Evolutionary conservation across 2,797 vertebrate genomes (phyloP).

Genomic region (Nyctalus aviator): DNA sequence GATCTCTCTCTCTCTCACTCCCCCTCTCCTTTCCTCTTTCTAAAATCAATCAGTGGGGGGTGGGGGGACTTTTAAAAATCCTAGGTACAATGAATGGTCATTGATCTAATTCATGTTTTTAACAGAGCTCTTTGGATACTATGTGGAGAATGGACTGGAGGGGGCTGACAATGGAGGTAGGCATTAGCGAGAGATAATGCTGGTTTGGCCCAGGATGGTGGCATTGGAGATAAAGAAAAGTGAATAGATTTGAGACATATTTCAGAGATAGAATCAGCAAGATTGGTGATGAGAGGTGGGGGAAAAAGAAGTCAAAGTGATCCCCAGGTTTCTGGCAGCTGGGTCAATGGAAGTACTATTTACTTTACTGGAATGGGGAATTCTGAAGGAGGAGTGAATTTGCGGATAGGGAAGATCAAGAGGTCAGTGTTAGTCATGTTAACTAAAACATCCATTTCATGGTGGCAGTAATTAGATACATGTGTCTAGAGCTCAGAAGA

Average conservation of each 20-base stretch:
- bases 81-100: background rate
- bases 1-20: background rate
- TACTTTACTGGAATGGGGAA: background rate
- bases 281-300: background rate
- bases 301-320: background rate
- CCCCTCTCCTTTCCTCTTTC: background rate
- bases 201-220: background rate
- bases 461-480: constrained; percentile 14
- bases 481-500: background rate
- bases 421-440: background rate
- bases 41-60: background rate
- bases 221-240: constrained; percentile 14
- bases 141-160: background rate
- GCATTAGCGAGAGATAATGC: background rate
- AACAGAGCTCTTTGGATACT: constrained; percentile 23
- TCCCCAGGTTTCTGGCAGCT: background rate
- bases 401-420: background rate
- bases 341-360: background rate
- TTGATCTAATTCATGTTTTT: background rate
- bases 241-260: background rate
- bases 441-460: background rate
- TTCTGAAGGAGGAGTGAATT: background rate
- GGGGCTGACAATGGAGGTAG: background rate
- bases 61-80: background rate
- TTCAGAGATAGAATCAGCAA: constrained; percentile 9